Evolutionary conservation across 2,113 vertebrate genomes (phyloP).

Genomic region (Turnix velox): DNA sequence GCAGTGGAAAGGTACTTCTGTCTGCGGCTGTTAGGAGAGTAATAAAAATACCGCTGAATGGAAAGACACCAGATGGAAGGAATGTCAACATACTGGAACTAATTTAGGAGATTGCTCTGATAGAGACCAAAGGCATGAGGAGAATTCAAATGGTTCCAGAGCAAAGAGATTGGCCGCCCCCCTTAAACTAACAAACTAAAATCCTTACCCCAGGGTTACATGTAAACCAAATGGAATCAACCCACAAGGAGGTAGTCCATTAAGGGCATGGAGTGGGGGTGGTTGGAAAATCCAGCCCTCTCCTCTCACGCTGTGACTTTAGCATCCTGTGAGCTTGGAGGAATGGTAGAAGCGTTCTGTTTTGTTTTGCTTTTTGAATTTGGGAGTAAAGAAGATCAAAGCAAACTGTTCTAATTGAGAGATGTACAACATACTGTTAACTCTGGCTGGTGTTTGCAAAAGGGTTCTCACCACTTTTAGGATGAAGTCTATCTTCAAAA

Average conservation of each 20-base stretch:
- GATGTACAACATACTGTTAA: background rate
- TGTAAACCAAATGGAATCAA: slow-evolving; percentile 59
- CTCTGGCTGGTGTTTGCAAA: background rate
- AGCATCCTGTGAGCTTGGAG: background rate
- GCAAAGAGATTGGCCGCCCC: slow-evolving; percentile 36
- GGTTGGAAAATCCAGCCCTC: background rate
- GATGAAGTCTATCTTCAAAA: background rate
- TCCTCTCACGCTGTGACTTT: background rate
- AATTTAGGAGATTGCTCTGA: slow-evolving; percentile 68
- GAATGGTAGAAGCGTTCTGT: background rate
- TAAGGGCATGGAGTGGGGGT: background rate
- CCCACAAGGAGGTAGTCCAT: slow-evolving; percentile 21
- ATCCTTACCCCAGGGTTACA: slow-evolving; percentile 58
- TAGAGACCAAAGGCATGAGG: slow-evolving; percentile 63
- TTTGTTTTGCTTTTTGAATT: background rate
- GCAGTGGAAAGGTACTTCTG: slow-evolving; percentile 67
- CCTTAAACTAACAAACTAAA: slow-evolving; percentile 66
- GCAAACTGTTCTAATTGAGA: background rate
- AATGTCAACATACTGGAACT: slow-evolving; percentile 70
- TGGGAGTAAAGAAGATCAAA: background rate
- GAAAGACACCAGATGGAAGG: slow-evolving; percentile 67
- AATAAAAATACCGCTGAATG: slow-evolving; percentile 64
- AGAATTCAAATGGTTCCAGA: slow-evolving; percentile 61
- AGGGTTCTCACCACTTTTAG: background rate
- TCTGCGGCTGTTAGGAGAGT: slow-evolving; percentile 64